These are phyloP conservation scores for Ginglymostoma cirratum DNA, from an alignment of 2,113 vertebrate species.

Conservation along the genomic window DNA sequence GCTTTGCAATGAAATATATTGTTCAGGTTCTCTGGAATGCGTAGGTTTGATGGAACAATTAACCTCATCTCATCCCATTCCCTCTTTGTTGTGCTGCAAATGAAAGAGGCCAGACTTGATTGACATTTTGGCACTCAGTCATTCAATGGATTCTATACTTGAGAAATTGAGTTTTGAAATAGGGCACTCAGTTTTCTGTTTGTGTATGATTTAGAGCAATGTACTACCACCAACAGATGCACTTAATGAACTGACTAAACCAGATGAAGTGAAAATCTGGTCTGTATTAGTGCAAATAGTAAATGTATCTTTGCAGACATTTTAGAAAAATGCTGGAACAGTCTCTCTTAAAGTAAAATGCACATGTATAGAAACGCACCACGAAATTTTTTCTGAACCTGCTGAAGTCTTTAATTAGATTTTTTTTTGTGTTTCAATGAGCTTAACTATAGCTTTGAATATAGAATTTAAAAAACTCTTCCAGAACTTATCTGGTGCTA, in stretches of 20 bases:
- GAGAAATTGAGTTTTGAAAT: constrained; percentile 15
- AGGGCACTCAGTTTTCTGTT: background rate
- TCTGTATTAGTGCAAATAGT: background rate
- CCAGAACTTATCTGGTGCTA: background rate
- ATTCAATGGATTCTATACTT: background rate
- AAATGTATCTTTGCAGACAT: background rate
- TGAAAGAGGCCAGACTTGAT: background rate
- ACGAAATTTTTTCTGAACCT: background rate
- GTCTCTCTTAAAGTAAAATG: background rate
- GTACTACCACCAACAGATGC: background rate
- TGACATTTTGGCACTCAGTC: background rate
- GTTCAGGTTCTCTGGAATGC: background rate
- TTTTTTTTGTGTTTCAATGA: background rate
- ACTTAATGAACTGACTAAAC: background rate
- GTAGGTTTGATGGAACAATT: background rate
- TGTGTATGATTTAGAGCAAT: background rate
- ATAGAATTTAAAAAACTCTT: background rate
- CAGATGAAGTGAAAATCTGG: background rate
- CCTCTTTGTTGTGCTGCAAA: background rate
- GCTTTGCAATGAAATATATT: background rate
- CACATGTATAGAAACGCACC: no score
- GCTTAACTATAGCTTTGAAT: background rate
- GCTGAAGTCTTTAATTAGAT: background rate
- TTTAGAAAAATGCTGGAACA: background rate
- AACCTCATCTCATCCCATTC: background rate